Evolutionary conservation across 2,888 invertebrate genomes (phyloP).

Genomic region (Dryobotodes eremita): DNA sequence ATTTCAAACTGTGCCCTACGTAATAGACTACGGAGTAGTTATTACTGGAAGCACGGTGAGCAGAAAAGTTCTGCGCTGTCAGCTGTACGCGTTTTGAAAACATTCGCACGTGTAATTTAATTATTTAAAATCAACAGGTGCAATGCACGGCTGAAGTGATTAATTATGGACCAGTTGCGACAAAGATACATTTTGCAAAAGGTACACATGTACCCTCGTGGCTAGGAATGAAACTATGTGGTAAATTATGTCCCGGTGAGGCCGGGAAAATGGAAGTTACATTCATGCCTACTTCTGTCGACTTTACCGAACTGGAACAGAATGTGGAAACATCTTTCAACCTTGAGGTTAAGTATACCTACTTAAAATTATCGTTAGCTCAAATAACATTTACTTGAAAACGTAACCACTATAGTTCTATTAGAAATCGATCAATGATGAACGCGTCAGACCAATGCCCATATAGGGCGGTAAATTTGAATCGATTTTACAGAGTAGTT

Average conservation of each 20-base stretch:
- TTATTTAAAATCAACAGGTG: constrained; percentile 70
- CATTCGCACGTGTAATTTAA: constrained; percentile 16
- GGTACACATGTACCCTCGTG: constrained; percentile 78
- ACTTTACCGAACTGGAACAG: constrained; percentile 85
- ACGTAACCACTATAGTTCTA: background rate
- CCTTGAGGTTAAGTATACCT: constrained; percentile 83
- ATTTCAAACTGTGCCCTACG: constrained; percentile 87
- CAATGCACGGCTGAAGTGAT: constrained; percentile 86
- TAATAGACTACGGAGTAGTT: constrained; percentile 91
- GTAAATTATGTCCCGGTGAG: constrained; percentile 87
- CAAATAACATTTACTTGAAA: background rate
- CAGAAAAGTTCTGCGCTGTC: background rate
- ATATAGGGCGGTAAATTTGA: background rate
- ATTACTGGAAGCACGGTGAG: constrained; percentile 86
- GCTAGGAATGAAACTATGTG: constrained; percentile 82
- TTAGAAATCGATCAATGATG: background rate
- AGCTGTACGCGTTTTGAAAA: background rate
- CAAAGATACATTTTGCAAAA: constrained; percentile 85
- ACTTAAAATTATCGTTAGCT: background rate
- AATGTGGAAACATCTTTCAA: constrained; percentile 83
- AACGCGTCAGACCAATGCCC: background rate
- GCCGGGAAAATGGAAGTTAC: constrained; percentile 86
- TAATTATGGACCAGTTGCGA: constrained; percentile 90
- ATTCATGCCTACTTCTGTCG: constrained; percentile 87
- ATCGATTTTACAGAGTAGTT: too few species aligned